Evolutionary conservation across 1,140 invertebrate genomes (phyloP), one percentile per base, ranked within the genome.

Genomic region (Drosophila paulistorum): DNA sequence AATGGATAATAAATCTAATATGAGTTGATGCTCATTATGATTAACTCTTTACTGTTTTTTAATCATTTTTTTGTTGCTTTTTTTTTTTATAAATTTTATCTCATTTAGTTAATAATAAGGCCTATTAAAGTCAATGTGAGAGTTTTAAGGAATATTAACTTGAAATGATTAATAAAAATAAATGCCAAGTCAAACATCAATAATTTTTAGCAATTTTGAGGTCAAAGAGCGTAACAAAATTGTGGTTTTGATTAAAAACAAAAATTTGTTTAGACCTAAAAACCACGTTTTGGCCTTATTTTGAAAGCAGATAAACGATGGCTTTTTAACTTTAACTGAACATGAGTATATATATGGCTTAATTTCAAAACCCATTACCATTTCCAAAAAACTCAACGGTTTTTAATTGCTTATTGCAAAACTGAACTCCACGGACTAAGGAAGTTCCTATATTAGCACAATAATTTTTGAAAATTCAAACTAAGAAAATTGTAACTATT

Each of bases 371-470:
- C 41, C 62, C 26, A 58, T 69, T 81, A 58, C n/a, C 54, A 59
- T 37, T 35, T 17, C 69, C 55, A 55, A 35, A 23, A 57, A 17
- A 74, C 65, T 79, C 67, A 74, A 74, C 10, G 72, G 69, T 82
- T 87, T 30, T 85, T 73, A 67, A 60, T 73, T 58, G 66, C 66
- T 55, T 57, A 64, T 41, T 20, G 45, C 64, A 42, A 65, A 77
- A 71, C 73, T 71, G 74, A 60, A 11, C 57, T 58, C 37, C 75
- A 68, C 79, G 83, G 63, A 82, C 76, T 71, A 73, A 67, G 20
- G 66, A 55, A 77, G 82, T 86, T 86, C 82, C 82, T 86, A 87
- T 71, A 81, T 65, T 73, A 86, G 82, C 82, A 86, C 82, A 86
- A 86, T 86, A 86, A 86, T 86, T 86, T 86, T 87, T 66, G 71